Evolutionary conservation across 1,140 invertebrate genomes (phyloP).

Genomic region (Caligus rogercresseyi): DNA sequence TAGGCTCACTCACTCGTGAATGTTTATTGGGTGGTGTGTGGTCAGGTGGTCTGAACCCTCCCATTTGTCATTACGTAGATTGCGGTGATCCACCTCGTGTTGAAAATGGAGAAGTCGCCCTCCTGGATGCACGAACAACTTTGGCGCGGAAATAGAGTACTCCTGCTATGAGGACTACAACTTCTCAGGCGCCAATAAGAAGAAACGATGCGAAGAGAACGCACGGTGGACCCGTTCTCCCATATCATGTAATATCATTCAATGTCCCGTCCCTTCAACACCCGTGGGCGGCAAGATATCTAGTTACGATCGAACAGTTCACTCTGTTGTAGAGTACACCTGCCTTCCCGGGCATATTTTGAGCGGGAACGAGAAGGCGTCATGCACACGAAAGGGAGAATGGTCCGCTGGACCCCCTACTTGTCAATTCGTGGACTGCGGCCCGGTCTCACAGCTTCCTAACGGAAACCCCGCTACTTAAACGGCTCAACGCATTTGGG

Average conservation of each 20-base stretch:
- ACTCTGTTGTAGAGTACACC: constrained; percentile 46
- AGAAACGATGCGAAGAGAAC: constrained; percentile 52
- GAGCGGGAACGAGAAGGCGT: constrained; percentile 37
- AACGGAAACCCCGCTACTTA: constrained; percentile 6
- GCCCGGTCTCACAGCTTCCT: neutral
- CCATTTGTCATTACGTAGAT: constrained; percentile 42
- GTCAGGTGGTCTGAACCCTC: constrained; percentile 4
- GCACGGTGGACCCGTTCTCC: constrained; percentile 59
- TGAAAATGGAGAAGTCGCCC: constrained; percentile 48
- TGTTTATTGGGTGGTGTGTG: constrained; percentile 10
- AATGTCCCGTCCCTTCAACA: constrained; percentile 6
- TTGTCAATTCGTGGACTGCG: constrained; percentile 11
- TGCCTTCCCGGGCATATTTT: constrained; percentile 62
- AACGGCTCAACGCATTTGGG: constrained; percentile 14
- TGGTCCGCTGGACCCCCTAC: neutral
- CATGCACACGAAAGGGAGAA: constrained; percentile 1
- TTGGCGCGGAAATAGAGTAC: constrained; percentile 53
- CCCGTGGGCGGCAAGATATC: constrained; percentile 4
- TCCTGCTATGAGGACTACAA: constrained; percentile 66
- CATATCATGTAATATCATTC: constrained; percentile 38
- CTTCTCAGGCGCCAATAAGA: constrained; percentile 45
- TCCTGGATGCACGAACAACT: constrained; percentile 46
- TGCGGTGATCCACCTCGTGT: constrained; percentile 50
- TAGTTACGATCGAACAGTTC: constrained; percentile 1
- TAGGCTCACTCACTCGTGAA: constrained; percentile 2